phyloP scores from a whole-genome alignment of 2,113 vertebrate species.

The Ctenodactylus gundi region DNA sequence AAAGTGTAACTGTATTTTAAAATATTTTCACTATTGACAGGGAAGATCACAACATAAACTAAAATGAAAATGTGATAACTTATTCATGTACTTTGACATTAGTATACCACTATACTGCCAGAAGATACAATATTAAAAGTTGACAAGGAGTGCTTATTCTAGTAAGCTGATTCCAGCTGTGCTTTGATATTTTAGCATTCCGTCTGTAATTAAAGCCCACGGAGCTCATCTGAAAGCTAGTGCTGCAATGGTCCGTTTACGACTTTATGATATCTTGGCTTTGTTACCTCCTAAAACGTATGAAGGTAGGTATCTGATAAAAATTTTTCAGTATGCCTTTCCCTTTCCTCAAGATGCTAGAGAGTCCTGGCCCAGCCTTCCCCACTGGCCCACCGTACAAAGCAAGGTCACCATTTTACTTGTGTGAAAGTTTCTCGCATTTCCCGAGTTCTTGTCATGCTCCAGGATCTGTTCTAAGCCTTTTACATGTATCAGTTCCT shows the following conservation, averaged over 20 bases:
- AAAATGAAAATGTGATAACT: constrained; percentile 22
- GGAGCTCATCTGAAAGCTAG: constrained; percentile 98
- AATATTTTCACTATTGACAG: background rate
- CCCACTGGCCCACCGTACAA: background rate
- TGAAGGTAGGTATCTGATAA: constrained; percentile 89
- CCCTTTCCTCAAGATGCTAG: background rate
- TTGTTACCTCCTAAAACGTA: constrained; percentile 98
- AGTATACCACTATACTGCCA: background rate
- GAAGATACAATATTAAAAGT: background rate
- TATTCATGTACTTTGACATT: background rate
- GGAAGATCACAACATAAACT: constrained; percentile 13
- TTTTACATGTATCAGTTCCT: background rate
- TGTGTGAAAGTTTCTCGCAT: background rate
- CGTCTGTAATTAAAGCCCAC: constrained; percentile 96
- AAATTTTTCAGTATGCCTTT: constrained; percentile 1
- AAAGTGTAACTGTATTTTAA: constrained; percentile 7
- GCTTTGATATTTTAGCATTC: constrained; percentile 86
- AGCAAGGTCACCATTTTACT: background rate
- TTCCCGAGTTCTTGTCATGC: background rate
- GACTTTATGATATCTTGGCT: constrained; percentile 98
- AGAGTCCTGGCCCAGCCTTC: background rate
- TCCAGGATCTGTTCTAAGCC: background rate
- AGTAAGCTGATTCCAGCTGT: background rate
- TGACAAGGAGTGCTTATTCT: constrained; percentile 1
- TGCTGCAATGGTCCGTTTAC: constrained; percentile 97